phyloP scores from a whole-genome alignment of 2,113 vertebrate species.

The Crotalus horridus region DNA sequence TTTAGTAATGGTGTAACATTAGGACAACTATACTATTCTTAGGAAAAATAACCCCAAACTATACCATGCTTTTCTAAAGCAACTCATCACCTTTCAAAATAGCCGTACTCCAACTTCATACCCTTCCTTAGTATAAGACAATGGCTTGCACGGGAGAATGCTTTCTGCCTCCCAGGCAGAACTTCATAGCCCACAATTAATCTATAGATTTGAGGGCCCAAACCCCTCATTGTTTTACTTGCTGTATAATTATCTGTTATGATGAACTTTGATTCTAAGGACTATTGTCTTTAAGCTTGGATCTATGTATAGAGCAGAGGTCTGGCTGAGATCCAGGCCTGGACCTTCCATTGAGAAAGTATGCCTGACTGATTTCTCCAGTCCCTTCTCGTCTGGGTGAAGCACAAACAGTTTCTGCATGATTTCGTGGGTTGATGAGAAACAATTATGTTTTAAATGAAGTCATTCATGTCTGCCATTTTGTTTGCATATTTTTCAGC shows the following conservation, averaged over 20 bases:
- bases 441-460: conserved; percentile 83
- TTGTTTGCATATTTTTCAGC: conserved; percentile 83
- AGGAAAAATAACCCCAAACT: conserved; percentile 4
- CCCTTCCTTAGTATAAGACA: conserved; percentile 66
- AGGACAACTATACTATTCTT: conserved; percentile 50
- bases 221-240: conserved; percentile 77
- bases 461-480: conserved; percentile 85
- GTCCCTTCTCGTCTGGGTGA: conserved; percentile 70
- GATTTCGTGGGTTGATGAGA: conserved; percentile 86
- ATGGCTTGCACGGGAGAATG: conserved; percentile 65
- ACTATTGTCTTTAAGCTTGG: conserved; percentile 72
- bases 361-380: conserved; percentile 78
- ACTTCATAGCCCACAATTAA: conserved; percentile 75
- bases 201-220: conserved; percentile 74
- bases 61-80: conserved; percentile 44
- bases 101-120: conserved; percentile 71
- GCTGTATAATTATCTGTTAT: conserved; percentile 81
- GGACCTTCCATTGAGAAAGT: conserved; percentile 77
- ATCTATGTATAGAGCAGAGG: conserved; percentile 70
- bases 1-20: conserved; percentile 45
- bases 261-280: conserved; percentile 79
- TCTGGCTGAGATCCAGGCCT: conserved; percentile 72
- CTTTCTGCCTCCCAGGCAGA: conserved; percentile 74
- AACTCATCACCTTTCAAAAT: conserved; percentile 71
- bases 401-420: conserved; percentile 81